phyloP scores from a whole-genome alignment of 1,140 invertebrate species.

The Scaptomyza montana region DNA sequence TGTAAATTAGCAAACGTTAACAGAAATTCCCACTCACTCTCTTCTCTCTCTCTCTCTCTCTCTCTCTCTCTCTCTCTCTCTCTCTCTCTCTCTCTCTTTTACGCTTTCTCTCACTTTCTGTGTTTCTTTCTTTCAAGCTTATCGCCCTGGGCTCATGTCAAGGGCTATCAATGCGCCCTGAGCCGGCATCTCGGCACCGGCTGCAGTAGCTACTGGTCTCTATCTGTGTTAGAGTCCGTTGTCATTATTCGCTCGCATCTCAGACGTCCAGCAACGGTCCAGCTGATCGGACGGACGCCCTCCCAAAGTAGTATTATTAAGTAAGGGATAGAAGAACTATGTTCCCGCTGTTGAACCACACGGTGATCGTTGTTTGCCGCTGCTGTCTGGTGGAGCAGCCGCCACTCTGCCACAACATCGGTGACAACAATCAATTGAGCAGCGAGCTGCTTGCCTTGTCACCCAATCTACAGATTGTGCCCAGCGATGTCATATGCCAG shows the following conservation, averaged over 20 bases:
- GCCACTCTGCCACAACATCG: conserved; percentile 50
- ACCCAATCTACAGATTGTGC: conserved; percentile 52
- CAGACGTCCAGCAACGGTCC: conserved; percentile 61
- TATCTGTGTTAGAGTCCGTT: conserved; percentile 10
- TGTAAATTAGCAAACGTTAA: conserved; percentile 70
- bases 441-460: conserved; percentile 48
- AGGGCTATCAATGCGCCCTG: conserved; percentile 58
- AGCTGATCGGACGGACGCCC: conserved; percentile 57
- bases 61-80: conserved; percentile 13
- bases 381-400: conserved; percentile 73
- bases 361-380: conserved; percentile 57
- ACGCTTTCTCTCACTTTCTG: not conserved
- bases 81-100: not conserved
- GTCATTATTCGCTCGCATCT: conserved; percentile 33
- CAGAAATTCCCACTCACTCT: too few relatives aligned
- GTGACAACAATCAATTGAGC: conserved; percentile 51
- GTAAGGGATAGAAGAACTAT: conserved; percentile 9
- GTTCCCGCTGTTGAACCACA: conserved; percentile 59
- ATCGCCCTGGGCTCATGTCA: conserved; percentile 28
- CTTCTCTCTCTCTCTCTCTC: not conserved
- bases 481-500: conserved; percentile 70
- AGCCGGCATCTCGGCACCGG: conserved; percentile 32
- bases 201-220: not conserved
- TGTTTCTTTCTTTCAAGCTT: not conserved
- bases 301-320: conserved; percentile 50